Evolutionary conservation across 2,113 vertebrate species (phyloP), one percentile per base, ranked within the genome.

Genomic region (Sylvilagus bachmani): DNA sequence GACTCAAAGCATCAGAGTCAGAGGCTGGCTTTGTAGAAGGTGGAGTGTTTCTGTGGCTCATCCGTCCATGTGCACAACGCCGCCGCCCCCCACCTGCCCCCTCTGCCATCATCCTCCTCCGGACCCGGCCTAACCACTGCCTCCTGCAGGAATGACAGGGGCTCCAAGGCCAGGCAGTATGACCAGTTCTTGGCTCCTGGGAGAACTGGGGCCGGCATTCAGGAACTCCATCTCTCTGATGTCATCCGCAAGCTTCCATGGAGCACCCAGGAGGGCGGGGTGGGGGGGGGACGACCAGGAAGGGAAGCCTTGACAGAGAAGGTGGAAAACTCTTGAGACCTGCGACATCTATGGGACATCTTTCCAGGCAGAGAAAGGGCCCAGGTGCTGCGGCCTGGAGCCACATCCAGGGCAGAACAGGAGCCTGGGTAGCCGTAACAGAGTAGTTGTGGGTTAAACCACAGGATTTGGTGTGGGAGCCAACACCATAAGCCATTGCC

Each of bases 191-290:
- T 74, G 25, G 24, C 8, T 31, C 36, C 38, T 69, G 83, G 51
- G 61, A 78, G 78, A 89, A 55, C 38, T 86, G 89, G 17, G 3
- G n/a, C 25, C 90, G 90, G 21, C 22, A 82, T 93, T 90, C 49
- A 36, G 83, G n/a, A n/a, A 8, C 75, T 85, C 62, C 25, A 22
- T 86, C 51, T 86, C 69, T 90, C 38, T 91, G 51, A 67, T 5
- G 33, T 55, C 31, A 89, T 58, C 12, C 53, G n/a, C 27, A 84
- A 84, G 44, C 21, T 75, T 78, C 31, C 21, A 53, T 12, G 6
- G 44, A 55, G 24, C 86, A 33, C 31, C 22, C 91, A 6, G 25
- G 44, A 74, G 31, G 81, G 62, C 69, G 8, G 19, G 33, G 17
- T 53, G 69, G 44, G 69, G 5, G 69, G 81, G n/a, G n/a, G n/a